phyloP scores from a whole-genome alignment of 2,797 vertebrate genomes.

The Coreius guichenoti region DNA sequence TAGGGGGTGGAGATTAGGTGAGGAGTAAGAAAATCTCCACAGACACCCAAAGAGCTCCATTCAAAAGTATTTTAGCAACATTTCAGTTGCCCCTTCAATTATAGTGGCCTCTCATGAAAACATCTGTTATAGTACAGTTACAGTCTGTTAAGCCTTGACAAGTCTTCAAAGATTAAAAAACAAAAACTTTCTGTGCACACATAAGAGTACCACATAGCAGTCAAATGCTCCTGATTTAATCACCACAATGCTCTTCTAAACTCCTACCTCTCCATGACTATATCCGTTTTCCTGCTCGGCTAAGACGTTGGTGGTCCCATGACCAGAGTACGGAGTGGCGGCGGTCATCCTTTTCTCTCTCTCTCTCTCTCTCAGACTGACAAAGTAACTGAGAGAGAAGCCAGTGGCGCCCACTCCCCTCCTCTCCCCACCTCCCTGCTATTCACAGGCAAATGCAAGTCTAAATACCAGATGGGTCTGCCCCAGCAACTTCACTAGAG shows the following conservation, averaged over 20 bases:
- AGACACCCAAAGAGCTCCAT: constrained; percentile 35
- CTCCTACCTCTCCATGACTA: constrained; percentile 73
- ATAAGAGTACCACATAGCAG: neutral
- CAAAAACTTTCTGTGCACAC: neutral
- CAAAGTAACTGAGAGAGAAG: constrained; percentile 57
- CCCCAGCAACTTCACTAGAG: constrained; percentile 70
- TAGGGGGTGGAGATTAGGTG: constrained; percentile 25
- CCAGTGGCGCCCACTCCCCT: constrained; percentile 59
- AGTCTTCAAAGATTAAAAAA: neutral
- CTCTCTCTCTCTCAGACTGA: constrained; percentile 49
- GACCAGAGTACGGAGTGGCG: constrained; percentile 55
- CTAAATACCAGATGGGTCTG: constrained; percentile 75
- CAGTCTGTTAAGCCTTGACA: neutral
- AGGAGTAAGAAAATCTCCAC: constrained; percentile 30
- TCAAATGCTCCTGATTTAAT: neutral
- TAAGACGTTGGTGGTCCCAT: constrained; percentile 61
- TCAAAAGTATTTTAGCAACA: constrained; percentile 34
- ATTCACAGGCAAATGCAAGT: constrained; percentile 77
- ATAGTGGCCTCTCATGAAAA: neutral
- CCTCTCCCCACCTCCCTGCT: constrained; percentile 65
- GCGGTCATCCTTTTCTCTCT: constrained; percentile 63
- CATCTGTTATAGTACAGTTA: neutral
- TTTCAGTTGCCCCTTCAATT: constrained; percentile 15
- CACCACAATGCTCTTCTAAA: neutral
- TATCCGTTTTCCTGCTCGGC: constrained; percentile 61